Evolutionary conservation across 2,797 vertebrate genomes (phyloP), one percentile per base, ranked within the genome.

Genomic region (Danio jaintianensis): DNA sequence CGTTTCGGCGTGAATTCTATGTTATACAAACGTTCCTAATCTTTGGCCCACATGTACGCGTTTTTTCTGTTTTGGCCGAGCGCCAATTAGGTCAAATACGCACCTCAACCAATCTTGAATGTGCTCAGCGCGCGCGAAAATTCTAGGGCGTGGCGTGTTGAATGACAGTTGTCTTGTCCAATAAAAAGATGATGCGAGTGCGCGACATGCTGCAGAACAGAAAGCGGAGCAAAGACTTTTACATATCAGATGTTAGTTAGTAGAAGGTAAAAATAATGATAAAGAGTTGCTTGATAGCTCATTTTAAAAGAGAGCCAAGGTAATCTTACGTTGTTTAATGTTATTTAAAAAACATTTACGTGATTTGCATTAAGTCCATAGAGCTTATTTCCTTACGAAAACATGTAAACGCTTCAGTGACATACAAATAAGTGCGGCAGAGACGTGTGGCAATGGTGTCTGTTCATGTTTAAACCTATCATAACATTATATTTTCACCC

Each of bases 51-150:
- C 77, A 72, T 82, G 56, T 81, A 73, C 59, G 36, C 70, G 86
- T 84, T 68, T 67, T 85, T 40, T 36, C 15, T 52, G 8, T 52
- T 29, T 81, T 89, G 88, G 88, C 82, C n/a, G 48, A 62, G 36
- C 48, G 82, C 88, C 88, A 89, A 88, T 85, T 88, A 87, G 87
- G 88, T 89, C 87, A 88, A 85, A 87, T 20, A 29, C 78, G 47
- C 87, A 20, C 40, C 9, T 11, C 85, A 88, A 85, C 81, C 87
- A 36, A 88, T 16, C 86, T 80, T 87, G 67, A 75, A 4, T 43
- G n/a, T n/a, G 43, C 12, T 1, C 18, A 18, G 55, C 11, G 80
- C 70, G 81, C 71, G 68, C 59, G 53, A 75, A 83, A 62, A 22
- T 2, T 1, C 10, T 15, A 43, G 15, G 0, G 61, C 12, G 13